These are phyloP conservation scores for Theristicus caerulescens DNA, from an alignment of 2,113 vertebrate species.

Conservation along the genomic window DNA sequence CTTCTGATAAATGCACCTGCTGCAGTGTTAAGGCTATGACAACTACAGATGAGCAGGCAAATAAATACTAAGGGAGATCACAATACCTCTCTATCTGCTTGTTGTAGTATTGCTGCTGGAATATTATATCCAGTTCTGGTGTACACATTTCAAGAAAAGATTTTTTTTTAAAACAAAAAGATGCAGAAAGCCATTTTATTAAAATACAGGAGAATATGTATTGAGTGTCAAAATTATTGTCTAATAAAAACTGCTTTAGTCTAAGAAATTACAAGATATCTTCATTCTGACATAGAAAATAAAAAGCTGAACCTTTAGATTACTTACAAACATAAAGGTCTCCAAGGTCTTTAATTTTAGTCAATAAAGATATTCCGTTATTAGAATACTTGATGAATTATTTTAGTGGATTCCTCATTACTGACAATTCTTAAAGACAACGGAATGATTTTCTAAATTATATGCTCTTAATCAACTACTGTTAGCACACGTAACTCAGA, in stretches of 20 bases:
- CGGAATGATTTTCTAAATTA: neutral
- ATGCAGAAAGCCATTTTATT: neutral
- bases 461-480: neutral
- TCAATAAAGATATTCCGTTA: neutral
- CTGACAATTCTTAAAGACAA: neutral
- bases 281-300: neutral
- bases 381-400: neutral
- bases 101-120: neutral
- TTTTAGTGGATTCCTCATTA: neutral
- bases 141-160: neutral
- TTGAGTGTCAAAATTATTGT: neutral
- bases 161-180: neutral
- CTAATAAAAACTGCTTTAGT: neutral
- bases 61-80: neutral
- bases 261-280: neutral
- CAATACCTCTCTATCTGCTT: neutral
- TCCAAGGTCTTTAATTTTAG: neutral
- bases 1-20: neutral
- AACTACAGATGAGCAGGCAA: neutral
- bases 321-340: neutral
- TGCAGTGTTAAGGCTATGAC: neutral
- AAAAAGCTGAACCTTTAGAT: neutral
- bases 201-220: neutral
- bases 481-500: neutral
- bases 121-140: neutral